Evolutionary conservation across 2,797 vertebrate genomes (phyloP).

Genomic region (Falco naumanni): DNA sequence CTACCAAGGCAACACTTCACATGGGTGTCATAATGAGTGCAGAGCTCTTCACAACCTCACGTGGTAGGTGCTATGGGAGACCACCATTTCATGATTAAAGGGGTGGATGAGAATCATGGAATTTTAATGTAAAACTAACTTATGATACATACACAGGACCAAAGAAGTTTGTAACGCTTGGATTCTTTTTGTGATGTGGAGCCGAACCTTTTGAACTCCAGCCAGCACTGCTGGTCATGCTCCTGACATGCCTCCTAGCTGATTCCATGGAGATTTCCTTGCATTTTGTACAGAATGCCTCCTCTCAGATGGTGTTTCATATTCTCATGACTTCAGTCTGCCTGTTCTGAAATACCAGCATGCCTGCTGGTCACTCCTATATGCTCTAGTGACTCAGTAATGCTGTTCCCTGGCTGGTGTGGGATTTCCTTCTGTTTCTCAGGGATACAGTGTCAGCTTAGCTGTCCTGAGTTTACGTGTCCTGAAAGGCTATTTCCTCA

Average conservation of each 20-base stretch:
- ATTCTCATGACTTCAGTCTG: conserved; percentile 64
- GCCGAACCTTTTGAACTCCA: conserved; percentile 1
- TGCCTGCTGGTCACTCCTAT: conserved; percentile 11
- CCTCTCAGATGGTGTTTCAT: conserved; percentile 56
- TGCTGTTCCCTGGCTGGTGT: not conserved
- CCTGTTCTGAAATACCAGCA: conserved; percentile 12
- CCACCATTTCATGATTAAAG: not conserved
- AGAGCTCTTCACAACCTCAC: not conserved
- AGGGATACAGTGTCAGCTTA: not conserved
- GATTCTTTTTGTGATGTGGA: not conserved
- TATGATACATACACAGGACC: not conserved
- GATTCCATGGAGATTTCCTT: conserved; percentile 61
- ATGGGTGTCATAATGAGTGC: not conserved
- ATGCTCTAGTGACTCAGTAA: not conserved
- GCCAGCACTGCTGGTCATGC: conserved; percentile 36
- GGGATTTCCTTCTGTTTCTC: conserved; percentile 28
- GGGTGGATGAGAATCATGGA: not conserved
- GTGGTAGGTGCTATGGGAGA: not conserved
- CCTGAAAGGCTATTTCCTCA: conserved; percentile 1
- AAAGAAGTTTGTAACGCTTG: not conserved
- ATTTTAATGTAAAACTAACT: not conserved
- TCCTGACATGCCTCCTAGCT: conserved; percentile 27
- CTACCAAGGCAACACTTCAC: not conserved
- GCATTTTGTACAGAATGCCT: conserved; percentile 30
- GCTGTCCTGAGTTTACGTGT: not conserved